phyloP scores from a whole-genome alignment of 2,113 vertebrate species.

The Phrynosoma blainvillii region DNA sequence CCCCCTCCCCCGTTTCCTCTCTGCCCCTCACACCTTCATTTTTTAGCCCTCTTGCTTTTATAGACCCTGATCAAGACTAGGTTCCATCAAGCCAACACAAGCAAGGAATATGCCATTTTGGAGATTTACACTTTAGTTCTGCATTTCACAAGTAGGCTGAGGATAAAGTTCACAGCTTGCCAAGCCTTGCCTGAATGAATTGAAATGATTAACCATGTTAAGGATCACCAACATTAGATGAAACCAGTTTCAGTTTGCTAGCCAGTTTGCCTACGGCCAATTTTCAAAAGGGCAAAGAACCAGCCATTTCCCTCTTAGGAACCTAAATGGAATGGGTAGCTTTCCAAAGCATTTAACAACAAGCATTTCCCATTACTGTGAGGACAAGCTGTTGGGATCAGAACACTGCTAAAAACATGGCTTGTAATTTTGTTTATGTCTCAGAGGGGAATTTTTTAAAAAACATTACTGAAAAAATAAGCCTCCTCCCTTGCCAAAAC shows the following conservation, averaged over 20 bases:
- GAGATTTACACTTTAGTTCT: slow-evolving; percentile 6
- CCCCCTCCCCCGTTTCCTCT: not conserved
- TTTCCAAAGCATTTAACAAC: slow-evolving; percentile 8
- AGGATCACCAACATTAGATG: slow-evolving; percentile 4
- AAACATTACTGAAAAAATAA: not conserved
- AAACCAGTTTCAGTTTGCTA: slow-evolving; percentile 1
- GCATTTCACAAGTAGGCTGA: not conserved
- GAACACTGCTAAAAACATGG: slow-evolving; percentile 12
- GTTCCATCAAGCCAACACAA: not conserved
- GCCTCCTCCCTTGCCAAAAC: slow-evolving; percentile 2
- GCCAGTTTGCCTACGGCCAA: not conserved
- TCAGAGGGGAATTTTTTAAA: not conserved
- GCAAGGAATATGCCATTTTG: not conserved
- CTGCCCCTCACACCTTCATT: not conserved
- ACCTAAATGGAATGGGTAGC: not conserved
- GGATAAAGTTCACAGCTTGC: not conserved
- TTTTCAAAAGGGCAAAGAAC: slow-evolving; percentile 22
- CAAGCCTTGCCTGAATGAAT: slow-evolving; percentile 3
- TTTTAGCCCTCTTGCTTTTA: not conserved
- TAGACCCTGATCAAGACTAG: not conserved
- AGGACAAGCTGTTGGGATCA: not conserved
- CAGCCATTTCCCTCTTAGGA: slow-evolving; percentile 12
- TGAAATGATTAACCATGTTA: slow-evolving; percentile 8
- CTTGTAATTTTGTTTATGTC: not conserved
- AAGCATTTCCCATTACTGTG: not conserved